phyloP scores from a whole-genome alignment of 2,888 invertebrate genomes.

The Bembecia ichneumoniformis region DNA sequence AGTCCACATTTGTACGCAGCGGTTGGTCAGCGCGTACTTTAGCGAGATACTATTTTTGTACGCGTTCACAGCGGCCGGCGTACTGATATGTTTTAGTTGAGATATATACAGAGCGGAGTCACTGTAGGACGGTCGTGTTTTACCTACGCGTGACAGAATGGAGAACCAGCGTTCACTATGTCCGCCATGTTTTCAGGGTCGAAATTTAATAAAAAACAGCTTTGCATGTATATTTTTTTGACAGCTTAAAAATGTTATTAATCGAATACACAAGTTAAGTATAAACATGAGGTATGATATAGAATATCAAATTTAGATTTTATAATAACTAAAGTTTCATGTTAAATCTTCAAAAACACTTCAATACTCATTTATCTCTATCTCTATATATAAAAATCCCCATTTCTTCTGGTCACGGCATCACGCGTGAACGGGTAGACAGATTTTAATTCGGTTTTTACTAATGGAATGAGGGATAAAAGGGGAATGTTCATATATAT shows the following conservation, averaged over 20 bases:
- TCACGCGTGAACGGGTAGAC: too few species aligned
- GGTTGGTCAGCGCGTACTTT: conserved; percentile 24
- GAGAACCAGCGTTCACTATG: not conserved
- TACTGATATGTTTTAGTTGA: conserved; percentile 29
- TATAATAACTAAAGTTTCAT: too few species aligned
- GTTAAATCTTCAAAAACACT: too few species aligned
- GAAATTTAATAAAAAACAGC: not conserved
- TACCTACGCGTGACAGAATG: conserved; percentile 6
- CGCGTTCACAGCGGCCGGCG: conserved; percentile 19
- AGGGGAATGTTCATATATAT: too few species aligned
- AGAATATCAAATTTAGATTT: too few species aligned
- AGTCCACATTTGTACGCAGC: conserved; percentile 66
- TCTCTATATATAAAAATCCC: too few species aligned
- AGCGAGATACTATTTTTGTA: conserved; percentile 56
- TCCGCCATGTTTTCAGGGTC: not conserved
- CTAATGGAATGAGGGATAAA: too few species aligned
- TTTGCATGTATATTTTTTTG: not conserved
- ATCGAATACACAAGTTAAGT: not conserved
- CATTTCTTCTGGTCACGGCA: too few species aligned
- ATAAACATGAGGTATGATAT: not conserved
- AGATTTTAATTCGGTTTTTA: too few species aligned
- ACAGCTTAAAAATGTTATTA: not conserved
- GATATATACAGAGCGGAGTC: conserved; percentile 29
- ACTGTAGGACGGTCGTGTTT: conserved; percentile 18
- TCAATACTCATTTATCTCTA: too few species aligned